phyloP scores from a whole-genome alignment of 2,113 vertebrate genomes.

The Melanostigma gelatinosum region DNA sequence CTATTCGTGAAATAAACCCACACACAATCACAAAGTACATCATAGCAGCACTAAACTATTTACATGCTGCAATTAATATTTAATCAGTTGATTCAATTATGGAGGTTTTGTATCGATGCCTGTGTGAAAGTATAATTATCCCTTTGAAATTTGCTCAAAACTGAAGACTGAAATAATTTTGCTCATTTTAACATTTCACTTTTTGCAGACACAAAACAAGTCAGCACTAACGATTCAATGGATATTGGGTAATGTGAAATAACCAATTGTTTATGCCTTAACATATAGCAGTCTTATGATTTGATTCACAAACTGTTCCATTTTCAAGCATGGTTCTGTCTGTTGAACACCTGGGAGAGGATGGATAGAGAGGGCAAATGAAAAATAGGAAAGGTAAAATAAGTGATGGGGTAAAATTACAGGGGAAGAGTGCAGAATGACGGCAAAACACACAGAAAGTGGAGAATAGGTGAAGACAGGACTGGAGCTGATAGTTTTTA shows the following conservation, averaged over 20 bases:
- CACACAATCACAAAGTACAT: neutral
- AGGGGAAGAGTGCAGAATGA: conserved; percentile 26
- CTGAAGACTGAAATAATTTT: neutral
- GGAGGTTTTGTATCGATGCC: neutral
- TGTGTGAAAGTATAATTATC: neutral
- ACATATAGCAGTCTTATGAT: too few relatives aligned
- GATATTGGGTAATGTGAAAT: neutral
- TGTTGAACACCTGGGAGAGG: conserved; percentile 3
- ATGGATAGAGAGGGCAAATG: conserved; percentile 4
- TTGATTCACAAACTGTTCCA: neutral
- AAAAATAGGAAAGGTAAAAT: conserved; percentile 3
- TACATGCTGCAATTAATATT: conserved; percentile 32
- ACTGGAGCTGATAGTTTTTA: conserved; percentile 46
- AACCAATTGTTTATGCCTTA: neutral
- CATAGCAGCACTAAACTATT: conserved; percentile 8
- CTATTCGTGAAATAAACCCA: conserved; percentile 7
- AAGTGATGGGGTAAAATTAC: conserved; percentile 8
- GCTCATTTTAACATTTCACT: neutral
- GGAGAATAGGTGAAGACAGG: conserved; percentile 28
- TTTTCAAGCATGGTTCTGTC: neutral
- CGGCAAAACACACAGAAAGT: conserved; percentile 29
- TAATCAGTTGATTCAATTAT: conserved; percentile 10
- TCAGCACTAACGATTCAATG: neutral
- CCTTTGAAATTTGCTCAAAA: neutral
- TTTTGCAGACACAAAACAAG: neutral